Base-by-base conservation (phyloP, 2,113 vertebrate species). In the Triplophysa siluroides region DNA sequence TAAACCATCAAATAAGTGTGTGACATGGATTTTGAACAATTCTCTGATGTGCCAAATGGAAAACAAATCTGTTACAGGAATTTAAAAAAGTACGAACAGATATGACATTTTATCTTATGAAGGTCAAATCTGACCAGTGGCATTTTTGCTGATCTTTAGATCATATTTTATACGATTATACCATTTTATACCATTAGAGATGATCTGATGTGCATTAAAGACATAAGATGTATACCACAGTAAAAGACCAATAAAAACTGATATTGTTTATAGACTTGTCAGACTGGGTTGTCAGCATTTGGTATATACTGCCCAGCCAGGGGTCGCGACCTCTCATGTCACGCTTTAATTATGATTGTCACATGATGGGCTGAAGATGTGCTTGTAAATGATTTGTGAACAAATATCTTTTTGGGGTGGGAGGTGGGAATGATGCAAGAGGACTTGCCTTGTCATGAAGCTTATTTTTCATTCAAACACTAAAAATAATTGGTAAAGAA, bases 301-400 rank as follows among this genome's bases (percentile, higher is more conserved):
- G 82, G 85, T 86, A 78, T 83, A 67, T n/a, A 41, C 50, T 73
- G 9, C 45, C 47, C 64, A 62, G 84, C 74, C 76, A 74, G 66
- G 84, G 91, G 91, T 90, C 86, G 73, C 0, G 83, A 90, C 90
- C 87, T 70, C 75, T 61, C 62, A 61, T 90, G 89, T 90, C 86
- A 86, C 64, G 47, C 82, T 87, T 73, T 90, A 90, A 92, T 90
- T 88, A 83, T 87, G 88, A 91, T 89, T 89, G 89, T 90, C 89
- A 90, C 84, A 83, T 92, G 87, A 91, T 88, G 83, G 84, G 84
- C 82, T 80, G 83, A 85, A 87, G 84, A 72, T 56, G 19, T 18
- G 23, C 43, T 50, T 61, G 43, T 52, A 76, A 76, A 76, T 61
- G 2, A 52, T 50, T 38, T 81, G 52, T 60, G 52, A 43, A 14